Evolutionary conservation across 2,113 vertebrate genomes (phyloP), one percentile per base, ranked within the genome.

Genomic region (Pao palembangensis): DNA sequence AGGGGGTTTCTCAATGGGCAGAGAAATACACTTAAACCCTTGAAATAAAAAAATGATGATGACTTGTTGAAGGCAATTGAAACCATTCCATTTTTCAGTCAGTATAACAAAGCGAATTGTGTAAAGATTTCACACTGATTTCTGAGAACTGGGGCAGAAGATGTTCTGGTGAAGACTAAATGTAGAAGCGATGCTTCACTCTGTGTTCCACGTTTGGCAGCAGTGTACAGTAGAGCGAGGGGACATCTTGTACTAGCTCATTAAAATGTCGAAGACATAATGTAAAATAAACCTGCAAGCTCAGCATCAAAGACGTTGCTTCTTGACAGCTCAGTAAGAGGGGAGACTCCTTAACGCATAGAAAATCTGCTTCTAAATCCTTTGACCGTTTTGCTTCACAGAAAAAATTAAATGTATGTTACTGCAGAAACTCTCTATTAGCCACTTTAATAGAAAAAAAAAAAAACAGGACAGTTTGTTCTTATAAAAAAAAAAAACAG

Each of bases 231-330:
- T 86, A 87, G 51, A 38, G 76, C 83, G 71, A 58, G 20, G 72
- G 69, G 65, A 51, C 65, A 61, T 60, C 55, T 58, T 79, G 67
- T 57, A 76, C 68, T 44, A 64, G 74, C 79, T 88, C 79, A 86
- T 86, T 79, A 86, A 90, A 87, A 79, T 58, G 72, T 80, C 71
- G 71, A 78, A 66, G 71, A 66, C 62, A 56, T 76, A 83, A 80
- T 74, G 72, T 71, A 66, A 70, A 62, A 59, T 61, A 72, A 84
- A 76, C 65, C 16, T 38, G 73, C 81, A 18, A 83, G 76, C 84
- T 83, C 80, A 75, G 81, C 80, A 75, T 61, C 72, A 67, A 69
- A 85, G 57, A 58, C 28, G 23, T 56, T 46, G 61, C 43, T 60
- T 66, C 71, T 76, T 77, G 83, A 84, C 84, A 85, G 70, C 78